A percentile compares a stretch with the other conserved stretches of the same genome.
Evolutionary conservation across 2,113 vertebrate genomes (phyloP).

Genomic region (Trachemys scripta): DNA sequence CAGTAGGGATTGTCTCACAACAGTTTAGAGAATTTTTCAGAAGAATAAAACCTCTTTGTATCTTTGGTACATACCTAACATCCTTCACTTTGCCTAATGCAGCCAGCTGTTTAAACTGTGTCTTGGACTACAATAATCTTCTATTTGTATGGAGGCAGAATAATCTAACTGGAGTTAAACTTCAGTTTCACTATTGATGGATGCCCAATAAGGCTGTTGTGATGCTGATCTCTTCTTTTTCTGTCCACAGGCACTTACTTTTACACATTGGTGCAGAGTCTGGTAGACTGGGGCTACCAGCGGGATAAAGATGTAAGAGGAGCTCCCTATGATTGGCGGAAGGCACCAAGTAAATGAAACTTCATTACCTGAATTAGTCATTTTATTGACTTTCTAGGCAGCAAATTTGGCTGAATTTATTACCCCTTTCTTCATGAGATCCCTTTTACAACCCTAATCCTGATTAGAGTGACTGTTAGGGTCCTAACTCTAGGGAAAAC

Average conservation of each 20-base stretch:
- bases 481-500: not conserved
- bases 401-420: not conserved
- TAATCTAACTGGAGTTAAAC: not conserved
- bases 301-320: conserved; percentile 90
- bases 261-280: conserved; percentile 90
- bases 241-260: conserved; percentile 92
- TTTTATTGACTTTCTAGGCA: not conserved
- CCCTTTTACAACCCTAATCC: not conserved
- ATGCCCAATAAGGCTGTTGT: not conserved
- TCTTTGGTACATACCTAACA: rapidly evolving
- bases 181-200: not conserved
- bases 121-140: not conserved
- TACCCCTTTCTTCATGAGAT: not conserved
- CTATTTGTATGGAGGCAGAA: rapidly evolving
- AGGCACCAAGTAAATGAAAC: conserved; percentile 90
- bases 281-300: conserved; percentile 93
- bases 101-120: not conserved
- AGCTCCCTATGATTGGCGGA: conserved; percentile 98
- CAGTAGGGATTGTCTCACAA: not conserved
- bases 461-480: not conserved
- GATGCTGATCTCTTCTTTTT: not conserved
- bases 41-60: not conserved
- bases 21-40: not conserved
- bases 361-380: not conserved
- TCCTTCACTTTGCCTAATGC: not conserved